Evolutionary conservation across 2,888 invertebrate species (phyloP).

Genomic region (Erannis defoliaria): DNA sequence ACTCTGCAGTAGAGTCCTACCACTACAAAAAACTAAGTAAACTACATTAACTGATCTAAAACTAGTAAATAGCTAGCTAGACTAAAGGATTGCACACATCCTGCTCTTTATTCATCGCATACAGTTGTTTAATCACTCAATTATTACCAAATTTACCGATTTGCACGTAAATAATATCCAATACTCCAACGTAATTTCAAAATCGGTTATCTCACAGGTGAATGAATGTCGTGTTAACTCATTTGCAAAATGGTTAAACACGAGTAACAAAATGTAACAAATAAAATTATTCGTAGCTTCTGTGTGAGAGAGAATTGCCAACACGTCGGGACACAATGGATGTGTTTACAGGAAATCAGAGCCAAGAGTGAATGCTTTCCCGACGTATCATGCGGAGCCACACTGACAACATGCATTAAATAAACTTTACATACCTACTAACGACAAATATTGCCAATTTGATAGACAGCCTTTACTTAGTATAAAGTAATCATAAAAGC

Average conservation of each 20-base stretch:
- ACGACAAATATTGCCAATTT: constrained; percentile 2
- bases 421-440: neutral
- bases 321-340: constrained; percentile 70
- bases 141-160: constrained; percentile 4
- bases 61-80: too few relatives aligned
- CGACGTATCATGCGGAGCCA: constrained; percentile 25
- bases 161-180: constrained; percentile 2
- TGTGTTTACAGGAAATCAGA: constrained; percentile 77
- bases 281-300: constrained; percentile 55
- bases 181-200: constrained; percentile 10
- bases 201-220: constrained; percentile 10
- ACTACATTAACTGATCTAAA: neutral
- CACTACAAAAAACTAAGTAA: too few relatives aligned
- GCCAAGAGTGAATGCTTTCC: constrained; percentile 60
- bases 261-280: constrained; percentile 23
- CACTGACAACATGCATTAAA: constrained; percentile 20
- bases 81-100: neutral
- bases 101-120: constrained; percentile 6
- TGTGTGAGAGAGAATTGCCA: constrained; percentile 63
- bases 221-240: constrained; percentile 23
- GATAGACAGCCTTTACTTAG: neutral
- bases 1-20: too few relatives aligned
- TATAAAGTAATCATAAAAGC: too few relatives aligned
- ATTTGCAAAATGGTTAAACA: constrained; percentile 35
- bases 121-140: neutral